Conservation (phyloP, 2,113 vertebrate species). For the Eurystomus gularis region DNA sequence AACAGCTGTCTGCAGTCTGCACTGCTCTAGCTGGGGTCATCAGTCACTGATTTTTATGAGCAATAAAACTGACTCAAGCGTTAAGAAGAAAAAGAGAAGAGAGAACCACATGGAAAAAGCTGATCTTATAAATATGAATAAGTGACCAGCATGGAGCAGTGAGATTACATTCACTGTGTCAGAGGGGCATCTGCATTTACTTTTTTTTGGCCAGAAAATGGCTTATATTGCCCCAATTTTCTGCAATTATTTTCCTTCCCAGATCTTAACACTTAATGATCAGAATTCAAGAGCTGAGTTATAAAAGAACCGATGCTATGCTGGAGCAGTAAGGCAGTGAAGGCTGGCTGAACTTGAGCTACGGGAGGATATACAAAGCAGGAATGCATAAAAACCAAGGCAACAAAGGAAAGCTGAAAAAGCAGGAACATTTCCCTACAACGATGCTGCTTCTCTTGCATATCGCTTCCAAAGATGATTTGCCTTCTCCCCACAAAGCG, state of each 20-base stretch:
- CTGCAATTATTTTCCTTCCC: slow-evolving; percentile 8
- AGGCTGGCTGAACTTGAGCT: not conserved
- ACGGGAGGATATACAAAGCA: not conserved
- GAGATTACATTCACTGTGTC: not conserved
- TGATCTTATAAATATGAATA: slow-evolving; percentile 62
- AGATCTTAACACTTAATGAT: not conserved
- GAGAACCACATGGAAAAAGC: slow-evolving; percentile 15
- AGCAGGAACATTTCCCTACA: not conserved
- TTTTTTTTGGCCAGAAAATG: not conserved
- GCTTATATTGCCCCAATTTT: slow-evolving; percentile 25
- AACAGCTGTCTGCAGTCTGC: slow-evolving; percentile 60
- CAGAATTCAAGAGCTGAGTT: not conserved
- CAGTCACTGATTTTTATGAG: slow-evolving; percentile 65
- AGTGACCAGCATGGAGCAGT: slow-evolving; percentile 11
- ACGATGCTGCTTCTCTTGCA: not conserved
- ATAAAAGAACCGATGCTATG: not conserved
- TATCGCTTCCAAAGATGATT: not conserved
- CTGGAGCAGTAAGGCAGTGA: not conserved
- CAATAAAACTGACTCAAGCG: slow-evolving; percentile 52
- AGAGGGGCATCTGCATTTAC: slow-evolving; percentile 1
- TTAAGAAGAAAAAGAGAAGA: slow-evolving; percentile 52
- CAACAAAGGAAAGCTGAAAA: not conserved
- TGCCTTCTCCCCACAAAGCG: not conserved
- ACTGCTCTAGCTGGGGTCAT: slow-evolving; percentile 50
- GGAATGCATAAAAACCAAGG: not conserved